Percentiles rank a stretch among this genome's conserved stretches.
Evolutionary conservation across 2,888 invertebrate species (phyloP).

Genomic region (Gibbula magus): DNA sequence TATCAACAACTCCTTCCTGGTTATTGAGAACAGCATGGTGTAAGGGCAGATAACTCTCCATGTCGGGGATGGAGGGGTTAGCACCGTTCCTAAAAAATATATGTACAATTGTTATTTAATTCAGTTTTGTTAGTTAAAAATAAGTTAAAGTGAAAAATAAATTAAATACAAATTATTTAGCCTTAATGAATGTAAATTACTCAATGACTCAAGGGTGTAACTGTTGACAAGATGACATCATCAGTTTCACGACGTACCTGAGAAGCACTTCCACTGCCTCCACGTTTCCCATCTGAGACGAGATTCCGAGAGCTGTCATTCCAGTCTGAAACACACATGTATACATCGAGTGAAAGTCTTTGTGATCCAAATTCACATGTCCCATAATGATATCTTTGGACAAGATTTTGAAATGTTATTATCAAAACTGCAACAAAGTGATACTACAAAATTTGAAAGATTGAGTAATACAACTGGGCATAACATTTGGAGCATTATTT

Average conservation of each 20-base stretch:
- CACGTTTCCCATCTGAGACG: slow-evolving; percentile 59
- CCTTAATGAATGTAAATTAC: too few relatives aligned
- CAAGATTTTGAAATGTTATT: not conserved
- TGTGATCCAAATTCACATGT: not conserved
- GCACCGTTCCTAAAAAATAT: slow-evolving; percentile 54
- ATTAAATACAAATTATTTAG: too few relatives aligned
- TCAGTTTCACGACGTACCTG: slow-evolving; percentile 46
- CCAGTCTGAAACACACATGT: slow-evolving; percentile 64
- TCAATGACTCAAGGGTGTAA: too few relatives aligned
- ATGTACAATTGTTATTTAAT: not conserved
- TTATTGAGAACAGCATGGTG: slow-evolving; percentile 66
- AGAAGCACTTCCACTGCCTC: slow-evolving; percentile 57
- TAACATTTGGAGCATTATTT: too few relatives aligned
- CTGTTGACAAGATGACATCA: too few relatives aligned
- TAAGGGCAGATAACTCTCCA: slow-evolving; percentile 61
- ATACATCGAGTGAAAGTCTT: not conserved
- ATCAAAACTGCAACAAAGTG: not conserved
- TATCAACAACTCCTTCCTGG: slow-evolving; percentile 57
- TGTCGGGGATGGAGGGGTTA: slow-evolving; percentile 57
- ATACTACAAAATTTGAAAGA: too few relatives aligned
- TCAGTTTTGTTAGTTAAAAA: not conserved
- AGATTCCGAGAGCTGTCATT: slow-evolving; percentile 65
- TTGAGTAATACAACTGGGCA: too few relatives aligned
- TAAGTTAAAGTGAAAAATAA: too few relatives aligned
- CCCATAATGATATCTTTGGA: not conserved